These are phyloP conservation scores for Varecia variegata DNA, from an alignment of 2,797 vertebrate species.

Conservation along the genomic window DNA sequence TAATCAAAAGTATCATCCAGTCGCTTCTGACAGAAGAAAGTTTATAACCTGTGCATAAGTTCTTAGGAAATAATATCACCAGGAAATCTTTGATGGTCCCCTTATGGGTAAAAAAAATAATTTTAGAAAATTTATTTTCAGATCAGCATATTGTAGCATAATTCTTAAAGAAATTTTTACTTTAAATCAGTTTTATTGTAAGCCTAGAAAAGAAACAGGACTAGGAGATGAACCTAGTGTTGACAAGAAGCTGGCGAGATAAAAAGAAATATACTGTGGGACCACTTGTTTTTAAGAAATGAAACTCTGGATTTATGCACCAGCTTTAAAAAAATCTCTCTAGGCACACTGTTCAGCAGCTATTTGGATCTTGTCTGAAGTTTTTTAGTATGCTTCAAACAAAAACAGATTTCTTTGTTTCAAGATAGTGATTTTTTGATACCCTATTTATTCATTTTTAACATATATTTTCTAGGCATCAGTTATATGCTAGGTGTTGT, in stretches of 20 bases:
- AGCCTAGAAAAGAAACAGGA: slow-evolving; percentile 62
- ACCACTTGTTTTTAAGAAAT: slow-evolving; percentile 74
- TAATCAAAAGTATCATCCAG: slow-evolving; percentile 49
- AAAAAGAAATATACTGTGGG: slow-evolving; percentile 71
- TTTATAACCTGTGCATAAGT: slow-evolving; percentile 65
- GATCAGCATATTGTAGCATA: slow-evolving; percentile 68
- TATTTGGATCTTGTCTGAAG: slow-evolving; percentile 55
- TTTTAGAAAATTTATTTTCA: slow-evolving; percentile 75
- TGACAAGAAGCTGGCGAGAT: slow-evolving; percentile 69
- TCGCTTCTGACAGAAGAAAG: slow-evolving; percentile 60
- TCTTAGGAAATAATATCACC: slow-evolving; percentile 65
- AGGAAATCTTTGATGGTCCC: slow-evolving; percentile 69
- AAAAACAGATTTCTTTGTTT: slow-evolving; percentile 58
- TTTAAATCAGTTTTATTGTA: slow-evolving; percentile 76
- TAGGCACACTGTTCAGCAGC: slow-evolving; percentile 40
- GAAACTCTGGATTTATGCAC: slow-evolving; percentile 71
- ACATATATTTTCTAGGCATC: slow-evolving; percentile 44
- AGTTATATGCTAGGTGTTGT: not conserved
- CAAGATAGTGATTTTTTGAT: slow-evolving; percentile 19
- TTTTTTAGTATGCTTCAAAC: slow-evolving; percentile 60
- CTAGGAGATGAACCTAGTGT: slow-evolving; percentile 63
- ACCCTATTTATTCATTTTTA: slow-evolving; percentile 48
- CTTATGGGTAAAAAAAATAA: slow-evolving; percentile 68
- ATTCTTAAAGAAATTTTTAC: slow-evolving; percentile 76
- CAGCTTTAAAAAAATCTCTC: slow-evolving; percentile 56